Conservation (phyloP, 30 jellyfish, hydroid and myxozoan species). For the Hydra vulgaris region DNA sequence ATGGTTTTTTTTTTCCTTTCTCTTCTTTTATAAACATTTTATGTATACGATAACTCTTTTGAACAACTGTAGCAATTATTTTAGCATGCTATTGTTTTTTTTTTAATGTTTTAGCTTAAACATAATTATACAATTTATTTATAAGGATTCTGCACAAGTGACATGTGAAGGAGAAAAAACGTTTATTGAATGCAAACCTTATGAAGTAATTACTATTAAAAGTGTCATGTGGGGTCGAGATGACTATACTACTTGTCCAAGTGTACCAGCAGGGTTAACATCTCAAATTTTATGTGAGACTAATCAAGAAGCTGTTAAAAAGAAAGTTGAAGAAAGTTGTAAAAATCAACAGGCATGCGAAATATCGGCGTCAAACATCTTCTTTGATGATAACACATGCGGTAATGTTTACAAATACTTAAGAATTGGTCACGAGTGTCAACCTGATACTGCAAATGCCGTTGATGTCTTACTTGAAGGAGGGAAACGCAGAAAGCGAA, state of each 20-base stretch:
- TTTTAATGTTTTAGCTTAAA: not conserved
- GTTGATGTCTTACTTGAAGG: slow-evolving; percentile 73
- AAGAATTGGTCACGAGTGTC: slow-evolving; percentile 91
- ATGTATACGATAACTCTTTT: too few relatives aligned
- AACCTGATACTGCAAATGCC: slow-evolving; percentile 82
- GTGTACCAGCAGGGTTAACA: slow-evolving; percentile 81
- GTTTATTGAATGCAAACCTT: slow-evolving; percentile 85
- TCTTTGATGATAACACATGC: slow-evolving; percentile 92
- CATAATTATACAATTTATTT: slow-evolving; percentile 22
- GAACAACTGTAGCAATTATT: too few relatives aligned
- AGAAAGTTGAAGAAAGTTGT: slow-evolving; percentile 86
- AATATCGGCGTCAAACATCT: slow-evolving; percentile 86
- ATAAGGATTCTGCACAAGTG: slow-evolving; percentile 75
- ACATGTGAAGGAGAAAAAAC: slow-evolving; percentile 98
- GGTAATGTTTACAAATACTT: slow-evolving; percentile 69
- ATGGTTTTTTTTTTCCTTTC: too few relatives aligned
- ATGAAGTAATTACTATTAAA: slow-evolving; percentile 70
- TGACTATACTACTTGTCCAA: slow-evolving; percentile 64
- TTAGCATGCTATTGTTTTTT: not conserved
- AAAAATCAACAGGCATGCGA: slow-evolving; percentile 84
- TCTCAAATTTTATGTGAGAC: slow-evolving; percentile 62
- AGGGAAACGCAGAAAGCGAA: slow-evolving; percentile 48
- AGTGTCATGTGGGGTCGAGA: slow-evolving; percentile 99
- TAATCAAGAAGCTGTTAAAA: slow-evolving; percentile 64
- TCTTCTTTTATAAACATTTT: too few relatives aligned